Conservation (phyloP, 1,140 invertebrate genomes). For the Forficula auricularia region DNA sequence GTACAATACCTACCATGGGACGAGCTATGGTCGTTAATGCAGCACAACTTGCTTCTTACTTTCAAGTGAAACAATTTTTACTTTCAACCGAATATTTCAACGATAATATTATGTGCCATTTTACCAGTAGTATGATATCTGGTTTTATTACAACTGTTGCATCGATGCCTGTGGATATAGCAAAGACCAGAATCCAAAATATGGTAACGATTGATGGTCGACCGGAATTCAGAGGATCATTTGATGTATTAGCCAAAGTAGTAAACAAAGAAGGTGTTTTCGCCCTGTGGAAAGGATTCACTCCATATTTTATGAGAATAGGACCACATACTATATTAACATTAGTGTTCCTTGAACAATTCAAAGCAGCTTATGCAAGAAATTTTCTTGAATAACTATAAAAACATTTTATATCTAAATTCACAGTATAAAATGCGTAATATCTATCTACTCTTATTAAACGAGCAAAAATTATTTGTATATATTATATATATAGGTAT, state of each 20-base stretch:
- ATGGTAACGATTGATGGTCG: constrained; percentile 85
- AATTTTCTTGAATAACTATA: constrained; percentile 6
- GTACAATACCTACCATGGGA: constrained; percentile 57
- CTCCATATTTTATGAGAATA: constrained; percentile 85
- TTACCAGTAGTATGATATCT: constrained; percentile 90
- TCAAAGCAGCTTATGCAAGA: constrained; percentile 38
- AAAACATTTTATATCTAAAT: no score
- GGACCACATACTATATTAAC: constrained; percentile 97
- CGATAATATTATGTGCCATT: constrained; percentile 82
- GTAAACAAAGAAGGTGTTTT: constrained; percentile 84
- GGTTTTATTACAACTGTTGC: constrained; percentile 89
- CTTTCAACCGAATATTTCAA: constrained; percentile 48
- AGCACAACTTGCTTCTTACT: constrained; percentile 91
- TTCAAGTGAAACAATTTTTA: constrained; percentile 65
- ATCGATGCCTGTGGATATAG: constrained; percentile 98
- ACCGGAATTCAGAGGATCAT: constrained; percentile 77
- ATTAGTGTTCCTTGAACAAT: constrained; percentile 94
- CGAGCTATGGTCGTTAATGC: constrained; percentile 92
- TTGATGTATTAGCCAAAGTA: constrained; percentile 71
- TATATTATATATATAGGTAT: no score
- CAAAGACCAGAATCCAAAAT: constrained; percentile 97
- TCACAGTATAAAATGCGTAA: no score
- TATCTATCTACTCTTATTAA: no score
- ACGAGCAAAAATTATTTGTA: no score
- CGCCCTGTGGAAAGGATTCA: constrained; percentile 96